A percentile compares a stretch with the other conserved stretches of the same genome.
phyloP scores from a whole-genome alignment of 2,113 vertebrate genomes.

The Trematocara unimaculatum region DNA sequence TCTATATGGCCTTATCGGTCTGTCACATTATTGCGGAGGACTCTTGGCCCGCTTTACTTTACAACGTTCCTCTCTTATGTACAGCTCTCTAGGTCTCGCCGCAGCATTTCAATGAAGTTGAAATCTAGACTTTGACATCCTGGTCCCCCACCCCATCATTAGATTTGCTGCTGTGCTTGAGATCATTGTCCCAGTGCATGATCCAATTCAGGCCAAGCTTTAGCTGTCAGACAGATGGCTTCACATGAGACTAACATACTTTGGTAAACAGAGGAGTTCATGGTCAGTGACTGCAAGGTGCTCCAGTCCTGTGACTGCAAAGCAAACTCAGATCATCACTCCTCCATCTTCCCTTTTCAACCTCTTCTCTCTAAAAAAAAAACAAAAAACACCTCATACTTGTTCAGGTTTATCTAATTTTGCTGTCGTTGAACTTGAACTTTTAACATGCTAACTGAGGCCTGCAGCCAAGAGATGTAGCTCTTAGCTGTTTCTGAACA shows the following conservation, averaged over 20 bases:
- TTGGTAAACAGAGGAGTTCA: not conserved
- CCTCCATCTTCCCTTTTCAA: not conserved
- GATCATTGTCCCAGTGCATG: not conserved
- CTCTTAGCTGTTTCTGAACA: not conserved
- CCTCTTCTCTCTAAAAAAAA: not conserved
- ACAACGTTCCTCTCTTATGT: not conserved
- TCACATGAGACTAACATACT: not conserved
- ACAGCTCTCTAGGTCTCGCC: not conserved
- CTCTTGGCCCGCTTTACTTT: not conserved
- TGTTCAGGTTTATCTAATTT: not conserved
- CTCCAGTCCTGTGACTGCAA: not conserved
- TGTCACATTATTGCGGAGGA: not conserved
- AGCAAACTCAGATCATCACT: not conserved
- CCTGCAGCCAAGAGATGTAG: not conserved
- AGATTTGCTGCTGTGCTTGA: not conserved
- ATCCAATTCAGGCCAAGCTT: not conserved
- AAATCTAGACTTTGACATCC: not conserved
- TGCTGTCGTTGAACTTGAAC: not conserved
- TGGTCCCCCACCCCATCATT: not conserved
- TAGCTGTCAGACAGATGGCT: not conserved
- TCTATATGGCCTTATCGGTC: not conserved
- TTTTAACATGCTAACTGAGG: not conserved
- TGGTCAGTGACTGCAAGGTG: not conserved
- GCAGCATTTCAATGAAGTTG: not conserved
- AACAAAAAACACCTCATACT: accelerated